Conservation (phyloP, 2,113 vertebrate species). For the Cheirogaleus medius region DNA sequence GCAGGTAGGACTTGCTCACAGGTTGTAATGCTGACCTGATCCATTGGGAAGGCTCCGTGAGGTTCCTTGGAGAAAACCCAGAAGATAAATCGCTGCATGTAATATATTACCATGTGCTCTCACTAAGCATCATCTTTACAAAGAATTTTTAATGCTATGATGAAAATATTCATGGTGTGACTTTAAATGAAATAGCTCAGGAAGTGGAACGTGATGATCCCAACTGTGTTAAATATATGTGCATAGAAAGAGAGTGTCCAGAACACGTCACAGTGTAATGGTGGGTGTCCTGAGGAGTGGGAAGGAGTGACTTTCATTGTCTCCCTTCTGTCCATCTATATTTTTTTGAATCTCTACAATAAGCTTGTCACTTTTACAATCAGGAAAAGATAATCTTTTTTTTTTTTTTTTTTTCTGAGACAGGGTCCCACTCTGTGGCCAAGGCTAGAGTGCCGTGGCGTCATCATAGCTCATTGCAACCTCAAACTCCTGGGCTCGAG, state of each 20-base stretch:
- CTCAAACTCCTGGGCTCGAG: too few relatives aligned
- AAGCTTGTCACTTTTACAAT: background rate
- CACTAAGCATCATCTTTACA: background rate
- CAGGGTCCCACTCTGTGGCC: too few relatives aligned
- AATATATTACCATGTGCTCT: background rate
- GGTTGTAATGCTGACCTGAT: background rate
- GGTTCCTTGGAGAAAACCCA: constrained; percentile 3
- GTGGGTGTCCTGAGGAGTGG: background rate
- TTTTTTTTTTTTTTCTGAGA: background rate
- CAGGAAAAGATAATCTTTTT: background rate
- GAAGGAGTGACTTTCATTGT: background rate
- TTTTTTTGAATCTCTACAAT: constrained; percentile 8
- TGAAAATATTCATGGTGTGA: constrained; percentile 19
- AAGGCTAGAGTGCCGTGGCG: too few relatives aligned
- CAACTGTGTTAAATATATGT: background rate
- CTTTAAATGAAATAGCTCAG: background rate
- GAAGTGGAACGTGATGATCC: background rate
- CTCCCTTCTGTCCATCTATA: background rate
- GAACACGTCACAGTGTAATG: background rate
- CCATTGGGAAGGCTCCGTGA: background rate
- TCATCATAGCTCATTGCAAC: too few relatives aligned
- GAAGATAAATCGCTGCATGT: background rate
- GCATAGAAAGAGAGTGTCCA: background rate
- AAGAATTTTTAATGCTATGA: background rate
- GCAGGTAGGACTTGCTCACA: constrained; percentile 82